These are phyloP conservation scores for Caenorhabditis tropicalis DNA, from an alignment of 1,140 invertebrate species.

Conservation along the genomic window DNA sequence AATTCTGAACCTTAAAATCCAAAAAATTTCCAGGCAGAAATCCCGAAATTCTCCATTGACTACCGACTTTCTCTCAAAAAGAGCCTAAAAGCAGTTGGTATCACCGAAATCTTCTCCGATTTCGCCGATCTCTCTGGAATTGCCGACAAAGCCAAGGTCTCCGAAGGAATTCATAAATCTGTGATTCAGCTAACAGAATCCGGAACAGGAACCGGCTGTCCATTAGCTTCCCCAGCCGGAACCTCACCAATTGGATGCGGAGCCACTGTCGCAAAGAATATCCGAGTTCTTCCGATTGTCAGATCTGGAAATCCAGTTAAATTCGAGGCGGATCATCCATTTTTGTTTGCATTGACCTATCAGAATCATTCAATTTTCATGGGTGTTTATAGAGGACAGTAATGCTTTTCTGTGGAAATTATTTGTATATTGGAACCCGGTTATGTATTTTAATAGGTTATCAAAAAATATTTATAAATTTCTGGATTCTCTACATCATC, in stretches of 20 bases:
- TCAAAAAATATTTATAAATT: too few relatives aligned
- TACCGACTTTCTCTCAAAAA: constrained; percentile 7
- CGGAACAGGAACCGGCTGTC: background rate
- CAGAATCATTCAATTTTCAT: constrained; percentile 3
- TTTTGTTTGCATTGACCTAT: constrained; percentile 2
- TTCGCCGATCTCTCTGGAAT: constrained; percentile 40
- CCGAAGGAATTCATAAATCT: background rate
- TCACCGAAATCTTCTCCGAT: constrained; percentile 15
- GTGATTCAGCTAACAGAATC: background rate
- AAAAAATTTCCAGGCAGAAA: background rate
- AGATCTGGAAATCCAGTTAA: background rate
- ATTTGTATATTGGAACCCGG: background rate
- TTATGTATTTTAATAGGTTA: too few relatives aligned
- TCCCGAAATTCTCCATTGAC: constrained; percentile 16
- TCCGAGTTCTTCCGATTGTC: background rate
- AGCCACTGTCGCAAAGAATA: background rate
- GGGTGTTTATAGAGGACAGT: background rate
- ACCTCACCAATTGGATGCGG: background rate
- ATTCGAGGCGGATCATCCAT: constrained; percentile 19
- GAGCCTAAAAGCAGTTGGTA: background rate
- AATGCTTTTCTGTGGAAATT: background rate
- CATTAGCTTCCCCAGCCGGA: background rate
- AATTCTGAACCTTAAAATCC: background rate
- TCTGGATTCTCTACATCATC: background rate
- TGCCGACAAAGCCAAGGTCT: background rate